Evolutionary conservation across 2,888 invertebrate species (phyloP).

Genomic region (Drosophila tanythrix): DNA sequence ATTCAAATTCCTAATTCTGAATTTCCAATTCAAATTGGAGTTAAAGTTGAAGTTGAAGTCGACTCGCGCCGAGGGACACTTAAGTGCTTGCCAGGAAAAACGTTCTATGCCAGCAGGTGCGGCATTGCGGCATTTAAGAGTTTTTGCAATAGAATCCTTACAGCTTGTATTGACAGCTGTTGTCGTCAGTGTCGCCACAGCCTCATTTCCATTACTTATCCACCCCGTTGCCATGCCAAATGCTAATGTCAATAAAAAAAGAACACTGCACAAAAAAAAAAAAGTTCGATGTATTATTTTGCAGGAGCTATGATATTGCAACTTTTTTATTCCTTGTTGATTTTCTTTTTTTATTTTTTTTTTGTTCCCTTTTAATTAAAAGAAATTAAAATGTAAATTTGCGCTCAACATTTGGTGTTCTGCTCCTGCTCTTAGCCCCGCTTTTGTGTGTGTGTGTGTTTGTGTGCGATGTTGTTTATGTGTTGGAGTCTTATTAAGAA

Average conservation of each 20-base stretch:
- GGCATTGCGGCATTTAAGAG: constrained; percentile 38
- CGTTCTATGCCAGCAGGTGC: constrained; percentile 28
- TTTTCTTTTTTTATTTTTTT: constrained; percentile 16
- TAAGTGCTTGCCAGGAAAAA: constrained; percentile 8
- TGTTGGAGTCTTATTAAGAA: constrained; percentile 64
- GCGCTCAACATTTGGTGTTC: constrained; percentile 37
- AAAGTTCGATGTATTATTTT: constrained; percentile 68
- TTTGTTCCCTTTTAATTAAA: constrained; percentile 70
- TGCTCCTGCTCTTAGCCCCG: constrained; percentile 12
- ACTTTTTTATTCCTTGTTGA: constrained; percentile 16
- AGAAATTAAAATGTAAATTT: constrained; percentile 79
- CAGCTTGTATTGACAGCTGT: constrained; percentile 61
- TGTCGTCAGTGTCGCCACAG: constrained; percentile 34
- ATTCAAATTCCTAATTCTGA: neutral
- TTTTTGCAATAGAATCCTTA: constrained; percentile 51
- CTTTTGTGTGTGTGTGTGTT: constrained; percentile 2
- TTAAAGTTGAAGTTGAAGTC: constrained; percentile 42
- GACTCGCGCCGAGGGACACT: constrained; percentile 45
- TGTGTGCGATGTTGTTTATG: constrained; percentile 43
- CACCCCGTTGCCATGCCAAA: constrained; percentile 59
- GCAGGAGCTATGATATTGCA: constrained; percentile 19
- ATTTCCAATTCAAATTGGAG: constrained; percentile 29
- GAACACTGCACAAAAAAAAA: constrained; percentile 4
- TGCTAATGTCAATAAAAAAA: constrained; percentile 60
- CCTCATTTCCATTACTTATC: constrained; percentile 57